Evolutionary conservation across 2,797 vertebrate species (phyloP), one percentile per base, ranked within the genome.

Genomic region (Gephyroberyx darwinii): DNA sequence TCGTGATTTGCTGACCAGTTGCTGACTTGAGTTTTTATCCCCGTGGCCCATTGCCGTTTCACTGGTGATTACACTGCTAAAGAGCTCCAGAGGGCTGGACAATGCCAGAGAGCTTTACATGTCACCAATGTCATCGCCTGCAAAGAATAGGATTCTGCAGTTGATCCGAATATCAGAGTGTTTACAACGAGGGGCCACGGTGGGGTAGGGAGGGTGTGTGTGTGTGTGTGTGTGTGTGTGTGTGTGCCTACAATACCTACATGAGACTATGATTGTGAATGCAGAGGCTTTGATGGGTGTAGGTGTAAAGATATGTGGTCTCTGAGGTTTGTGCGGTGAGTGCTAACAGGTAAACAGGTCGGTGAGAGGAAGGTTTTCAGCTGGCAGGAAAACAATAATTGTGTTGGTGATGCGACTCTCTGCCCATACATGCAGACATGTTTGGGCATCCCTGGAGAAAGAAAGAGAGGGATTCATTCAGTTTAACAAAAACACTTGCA

Each of bases 1-100:
- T 90, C 88, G 93, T 93, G 94, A 95, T 94, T 93, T 90, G 92
- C 94, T 96, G 95, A 94, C 94, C 92, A 95, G 94, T 88, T 96
- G 95, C 96, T 97, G 96, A 96, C 93, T 68, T 89, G 84, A 90
- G 88, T 86, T 91, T 94, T 93, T 88, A 86, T 86, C 83, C 71
- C 63, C 19, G 84, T 81, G 77, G 89, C 83, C 88, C 73, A 43
- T 74, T 88, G 88, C 84, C 80, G 82, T 90, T 91, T 90, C 78
- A 88, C 86, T 75, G 87, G 83, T 72, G 90, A 92, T 91, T 89
- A 83, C 83, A 84, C 80, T 69, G 83, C 89, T 84, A 80, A 90
- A 92, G 89, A 86, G 86, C 73, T 74, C 67, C 80, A 81, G 78
- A 56, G 71, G 79, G 77, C 81, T 33, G 86, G 87, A 94, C 92